Base-by-base conservation (phyloP, 2,888 invertebrate genomes). In the Hesperia comma region DNA sequence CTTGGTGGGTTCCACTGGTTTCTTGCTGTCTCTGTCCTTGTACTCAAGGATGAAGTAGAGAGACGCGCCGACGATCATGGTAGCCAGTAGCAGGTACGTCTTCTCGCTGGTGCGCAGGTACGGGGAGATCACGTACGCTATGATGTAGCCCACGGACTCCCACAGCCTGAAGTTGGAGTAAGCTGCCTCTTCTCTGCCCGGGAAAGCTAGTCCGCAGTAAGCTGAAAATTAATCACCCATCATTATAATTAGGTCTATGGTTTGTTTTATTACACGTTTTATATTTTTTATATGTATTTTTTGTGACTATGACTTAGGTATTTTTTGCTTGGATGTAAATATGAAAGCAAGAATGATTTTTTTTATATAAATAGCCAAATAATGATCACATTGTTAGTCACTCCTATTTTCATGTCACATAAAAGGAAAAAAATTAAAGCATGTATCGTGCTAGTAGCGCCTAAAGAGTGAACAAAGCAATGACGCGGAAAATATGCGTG, bases 81-180 rank as follows among this genome's bases (percentile, higher is more conserved):
- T 80, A 0, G 74, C 84, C 0, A 94, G 74, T 51, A 94, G 83
- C 6, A 95, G 79, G 79, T 93, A 94, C 0, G 94, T 87, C 77
- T 95, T 95, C 21, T 87, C 78, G 62, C 87, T 82, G 15, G 94
- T 93, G 60, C 93, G 86, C 1, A 95, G 74, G 72, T 88, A 87
- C 3, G 93, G 90, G 0, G 94, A 94, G 70, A 94, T 89, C 40
- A 93, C 82, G 78, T 95, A 95, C 0, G 95, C 94, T 10, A 95
- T 87, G 70, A 95, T 94, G 81, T 94, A 95, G 3, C 95, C 95
- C 0, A 94, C 81, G 0, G 95, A 94, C 78, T 95, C 95, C 95
- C 95, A 95, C 2, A 96, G 90, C 0, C 95, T 87, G 87, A 95
- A 95, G 87, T 95, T 95, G 49, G 95, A 94, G 86, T 95, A 96